Percentiles rank a stretch among this genome's conserved stretches.
These are phyloP conservation scores for Apolygus lucorum DNA, from an alignment of 1,140 invertebrate species.

Conservation along the genomic window DNA sequence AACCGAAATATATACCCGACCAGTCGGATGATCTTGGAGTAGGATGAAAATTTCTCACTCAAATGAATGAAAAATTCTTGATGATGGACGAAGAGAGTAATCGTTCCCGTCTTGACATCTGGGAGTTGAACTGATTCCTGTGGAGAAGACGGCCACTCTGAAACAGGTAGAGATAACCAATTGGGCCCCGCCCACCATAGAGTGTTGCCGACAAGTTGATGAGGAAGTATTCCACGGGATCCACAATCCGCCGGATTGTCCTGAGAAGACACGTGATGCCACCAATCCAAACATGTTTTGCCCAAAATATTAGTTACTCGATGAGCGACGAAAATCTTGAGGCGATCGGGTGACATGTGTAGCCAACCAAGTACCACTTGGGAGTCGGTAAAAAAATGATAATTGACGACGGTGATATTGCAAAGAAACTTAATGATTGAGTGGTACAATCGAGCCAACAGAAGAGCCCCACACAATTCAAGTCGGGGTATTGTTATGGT, in stretches of 20 bases:
- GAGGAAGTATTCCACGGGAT: slow-evolving; percentile 34
- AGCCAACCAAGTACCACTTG: slow-evolving; percentile 30
- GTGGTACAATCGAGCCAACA: slow-evolving; percentile 34
- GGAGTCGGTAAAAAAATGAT: slow-evolving; percentile 32
- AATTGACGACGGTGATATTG: neutral
- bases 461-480: slow-evolving; percentile 36
- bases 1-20: neutral
- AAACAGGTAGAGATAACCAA: neutral
- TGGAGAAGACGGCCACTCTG: neutral
- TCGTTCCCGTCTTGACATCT: neutral
- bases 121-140: neutral
- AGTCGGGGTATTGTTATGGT: slow-evolving; percentile 34
- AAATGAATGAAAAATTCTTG: neutral
- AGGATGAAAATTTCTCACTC: neutral
- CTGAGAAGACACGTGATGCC: slow-evolving; percentile 35
- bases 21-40: neutral
- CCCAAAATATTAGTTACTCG: slow-evolving; percentile 37
- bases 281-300: slow-evolving; percentile 27
- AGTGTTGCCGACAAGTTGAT: slow-evolving; percentile 29
- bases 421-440: slow-evolving; percentile 26
- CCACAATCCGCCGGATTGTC: slow-evolving; percentile 37
- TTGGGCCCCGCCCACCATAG: slow-evolving; percentile 38
- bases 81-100: neutral
- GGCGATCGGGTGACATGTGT: neutral
- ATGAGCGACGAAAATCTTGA: slow-evolving; percentile 36